Evolutionary conservation across 2,113 vertebrate species (phyloP), one percentile per base, ranked within the genome.

Genomic region (Hyperoodon ampullatus): DNA sequence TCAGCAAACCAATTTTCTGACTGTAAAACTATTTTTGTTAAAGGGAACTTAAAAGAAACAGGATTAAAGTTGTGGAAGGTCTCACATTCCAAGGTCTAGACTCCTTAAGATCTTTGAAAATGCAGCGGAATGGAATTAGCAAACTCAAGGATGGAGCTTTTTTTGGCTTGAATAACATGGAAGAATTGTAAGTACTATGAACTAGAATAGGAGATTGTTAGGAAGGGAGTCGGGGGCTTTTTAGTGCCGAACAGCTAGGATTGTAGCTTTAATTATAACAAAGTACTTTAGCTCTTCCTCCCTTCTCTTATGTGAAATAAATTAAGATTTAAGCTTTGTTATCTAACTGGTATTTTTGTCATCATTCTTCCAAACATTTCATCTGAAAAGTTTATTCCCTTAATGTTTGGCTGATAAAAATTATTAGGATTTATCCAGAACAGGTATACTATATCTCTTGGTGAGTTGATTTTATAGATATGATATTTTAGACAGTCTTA

Each of bases 111-210:
- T 99, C 99, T 39, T 98, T 99, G 97, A 99, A 99, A 98, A 99
- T 99, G 99, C 99, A 99, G 90, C 99, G 99, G 95, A 99, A 99
- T 92, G 99, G 99, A 97, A 99, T 99, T 97, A 99, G 98, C 78
- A 99, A 99, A 98, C 99, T 99, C 55, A 99, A 99, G 99, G 99
- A 99, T 83, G 99, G 99, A 85, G 99, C 99, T 0, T 99, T 99
- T 97, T 99, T 99, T 98, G 99, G 99, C 95, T 98, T 99, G 89
- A 99, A 99, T 97, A 99, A 99, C 98, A 99, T 99, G 97, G 99
- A 99, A 96, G 99, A 99, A 96, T 47, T 99, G 99, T 99, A 98
- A 99, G 99, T 99, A 98, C 86, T 88, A 8, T 58, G 10, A 98
- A 96, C 90, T 98, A 98, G 98, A 88, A 39, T 33, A 53, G 63